Base-by-base conservation (phyloP, 1,140 invertebrate genomes). In the Dermatophagoides farinae region DNA sequence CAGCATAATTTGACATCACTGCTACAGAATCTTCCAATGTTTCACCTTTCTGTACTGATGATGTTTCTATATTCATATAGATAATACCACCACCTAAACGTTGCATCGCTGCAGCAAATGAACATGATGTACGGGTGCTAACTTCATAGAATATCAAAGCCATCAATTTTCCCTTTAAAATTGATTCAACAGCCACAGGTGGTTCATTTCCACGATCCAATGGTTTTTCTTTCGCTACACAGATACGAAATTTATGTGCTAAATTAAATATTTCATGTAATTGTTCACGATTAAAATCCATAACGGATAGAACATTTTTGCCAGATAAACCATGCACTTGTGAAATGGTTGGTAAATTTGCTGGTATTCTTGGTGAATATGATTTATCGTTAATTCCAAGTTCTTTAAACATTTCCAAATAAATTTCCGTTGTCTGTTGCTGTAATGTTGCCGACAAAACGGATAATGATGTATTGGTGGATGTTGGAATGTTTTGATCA, bases 131-230 rank as follows among this genome's bases (percentile, higher is more conserved):
- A 64, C 96, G 77, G 0, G 95, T 98, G 67, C 88, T 95, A 0
- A 85, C 87, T 78, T 98, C 95, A 73, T 92, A 98, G 71, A 99
- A 98, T 68, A 98, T 82, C 0, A 85, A 89, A 16, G 88, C 86
- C 84, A 98, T 85, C 0, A 95, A 77, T 77, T 93, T 93, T 46
- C 91, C 92, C 43, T 39, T 11, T 66, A 69, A 64, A 46, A 66
- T 62, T 62, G 20, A 2, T 18, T 51, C 55, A 43, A 63, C 41
- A n/a, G 20, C 16, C 12, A 60, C 50, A 1, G 11, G 41, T 4
- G 37, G 6, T 14, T 23, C 18, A 25, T 25, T 40, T 1, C 40
- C 18, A 22, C 60, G 83, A 72, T 92, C 86, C 6, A 96, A 70
- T 0, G 79, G 76, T 6, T 52, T 49, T 31, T 59, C 59, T 47